phyloP scores from a whole-genome alignment of 2,113 vertebrate genomes.

The Empidonax traillii region DNA sequence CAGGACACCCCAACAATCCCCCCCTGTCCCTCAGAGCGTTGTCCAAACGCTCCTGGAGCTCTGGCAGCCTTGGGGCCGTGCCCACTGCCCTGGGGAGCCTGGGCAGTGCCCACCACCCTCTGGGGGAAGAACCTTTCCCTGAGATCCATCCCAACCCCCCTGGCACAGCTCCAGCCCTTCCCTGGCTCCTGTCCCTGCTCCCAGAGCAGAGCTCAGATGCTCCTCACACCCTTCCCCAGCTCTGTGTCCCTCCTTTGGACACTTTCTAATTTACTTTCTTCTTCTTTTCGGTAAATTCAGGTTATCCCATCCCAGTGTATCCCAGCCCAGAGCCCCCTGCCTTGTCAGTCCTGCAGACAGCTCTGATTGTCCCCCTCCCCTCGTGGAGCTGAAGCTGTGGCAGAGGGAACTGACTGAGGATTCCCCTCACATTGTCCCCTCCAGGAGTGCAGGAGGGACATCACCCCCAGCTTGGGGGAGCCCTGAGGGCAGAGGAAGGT shows the following conservation, averaged over 20 bases:
- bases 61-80: background rate
- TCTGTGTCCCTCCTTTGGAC: background rate
- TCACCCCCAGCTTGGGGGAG: background rate
- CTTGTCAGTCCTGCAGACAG: background rate
- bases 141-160: background rate
- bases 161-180: background rate
- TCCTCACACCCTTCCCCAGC: background rate
- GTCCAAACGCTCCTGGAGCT: background rate
- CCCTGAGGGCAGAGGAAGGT: background rate
- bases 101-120: background rate
- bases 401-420: background rate
- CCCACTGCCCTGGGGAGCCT: background rate
- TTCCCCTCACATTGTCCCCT: rapidly evolving
- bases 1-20: background rate
- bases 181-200: background rate
- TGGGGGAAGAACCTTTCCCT: background rate
- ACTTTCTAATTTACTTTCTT: background rate
- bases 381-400: background rate
- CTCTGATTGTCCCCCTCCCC: background rate
- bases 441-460: rapidly evolving
- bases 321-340: background rate
- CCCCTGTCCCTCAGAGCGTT: background rate
- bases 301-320: background rate
- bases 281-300: background rate
- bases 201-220: background rate